Evolutionary conservation across 2,797 vertebrate species (phyloP).

Genomic region (Neoniphon sammara): DNA sequence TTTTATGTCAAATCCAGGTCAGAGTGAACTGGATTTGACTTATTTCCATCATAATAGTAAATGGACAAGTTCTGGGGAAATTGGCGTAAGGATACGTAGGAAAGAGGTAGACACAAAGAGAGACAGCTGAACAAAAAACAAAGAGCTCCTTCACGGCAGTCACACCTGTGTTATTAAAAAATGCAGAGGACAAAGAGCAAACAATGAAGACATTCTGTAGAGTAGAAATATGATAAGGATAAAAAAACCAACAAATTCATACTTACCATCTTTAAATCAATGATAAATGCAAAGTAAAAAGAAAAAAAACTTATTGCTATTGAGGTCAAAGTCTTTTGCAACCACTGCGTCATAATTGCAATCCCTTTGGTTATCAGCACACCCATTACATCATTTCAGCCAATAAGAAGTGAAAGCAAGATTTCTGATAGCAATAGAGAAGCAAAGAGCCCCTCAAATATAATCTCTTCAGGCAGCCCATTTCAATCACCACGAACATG

Average conservation of each 20-base stretch:
- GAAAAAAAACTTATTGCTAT: neutral
- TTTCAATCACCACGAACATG: slow-evolving; percentile 58
- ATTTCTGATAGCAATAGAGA: slow-evolving; percentile 23
- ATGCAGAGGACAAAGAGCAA: slow-evolving; percentile 12
- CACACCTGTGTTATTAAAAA: slow-evolving; percentile 9
- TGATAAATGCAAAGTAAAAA: slow-evolving; percentile 9
- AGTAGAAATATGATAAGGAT: neutral
- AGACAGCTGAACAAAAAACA: slow-evolving; percentile 45
- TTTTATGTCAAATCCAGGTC: neutral
- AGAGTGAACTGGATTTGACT: slow-evolving; percentile 5
- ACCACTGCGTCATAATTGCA: neutral
- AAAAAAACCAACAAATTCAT: neutral
- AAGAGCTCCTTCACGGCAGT: slow-evolving; percentile 42
- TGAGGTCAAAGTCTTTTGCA: slow-evolving; percentile 19
- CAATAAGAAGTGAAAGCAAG: slow-evolving; percentile 34
- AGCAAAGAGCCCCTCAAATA: slow-evolving; percentile 40
- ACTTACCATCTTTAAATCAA: neutral
- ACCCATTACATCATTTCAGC: slow-evolving; percentile 23
- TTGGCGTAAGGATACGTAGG: slow-evolving; percentile 3
- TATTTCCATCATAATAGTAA: slow-evolving; percentile 17
- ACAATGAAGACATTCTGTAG: neutral
- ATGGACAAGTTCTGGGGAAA: slow-evolving; percentile 15
- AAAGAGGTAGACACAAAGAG: slow-evolving; percentile 11
- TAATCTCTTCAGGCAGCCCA: slow-evolving; percentile 23
- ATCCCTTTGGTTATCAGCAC: slow-evolving; percentile 21